Conservation (phyloP, 2,797 vertebrate genomes). For the Avahi laniger region DNA sequence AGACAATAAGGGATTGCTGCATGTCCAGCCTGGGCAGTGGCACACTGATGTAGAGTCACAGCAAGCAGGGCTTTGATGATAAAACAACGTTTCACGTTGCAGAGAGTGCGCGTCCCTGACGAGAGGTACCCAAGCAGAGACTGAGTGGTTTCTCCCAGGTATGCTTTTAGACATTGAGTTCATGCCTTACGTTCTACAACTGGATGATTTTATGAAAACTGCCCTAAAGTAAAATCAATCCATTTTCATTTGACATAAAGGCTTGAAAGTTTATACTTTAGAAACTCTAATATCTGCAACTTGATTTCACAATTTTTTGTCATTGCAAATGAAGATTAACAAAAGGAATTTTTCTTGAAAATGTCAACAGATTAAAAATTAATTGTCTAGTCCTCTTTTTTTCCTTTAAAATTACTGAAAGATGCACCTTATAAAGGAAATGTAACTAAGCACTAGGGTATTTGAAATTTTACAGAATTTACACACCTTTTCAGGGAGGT, state of each 20-base stretch:
- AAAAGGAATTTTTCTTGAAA: conserved; percentile 30
- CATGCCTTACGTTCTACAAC: background rate
- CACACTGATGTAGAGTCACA: background rate
- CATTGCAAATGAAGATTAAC: background rate
- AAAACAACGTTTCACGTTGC: background rate
- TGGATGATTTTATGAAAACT: background rate
- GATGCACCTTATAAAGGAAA: conserved; percentile 26
- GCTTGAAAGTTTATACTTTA: background rate
- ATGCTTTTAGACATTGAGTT: background rate
- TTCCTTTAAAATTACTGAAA: background rate
- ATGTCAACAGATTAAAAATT: background rate
- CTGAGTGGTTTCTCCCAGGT: background rate
- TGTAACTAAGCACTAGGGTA: background rate
- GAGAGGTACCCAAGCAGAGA: background rate
- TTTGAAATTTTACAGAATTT: conserved; percentile 13
- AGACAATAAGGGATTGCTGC: background rate
- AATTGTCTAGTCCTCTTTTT: background rate
- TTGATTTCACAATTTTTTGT: background rate
- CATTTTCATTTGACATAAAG: background rate
- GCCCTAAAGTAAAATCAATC: background rate
- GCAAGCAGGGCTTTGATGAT: background rate
- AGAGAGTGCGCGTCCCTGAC: no score
- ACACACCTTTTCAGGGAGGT: background rate
- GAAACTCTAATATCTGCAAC: background rate
- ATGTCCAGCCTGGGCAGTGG: background rate